Conservation (phyloP, 2,113 vertebrate genomes). For the Falcunculus frontatus region DNA sequence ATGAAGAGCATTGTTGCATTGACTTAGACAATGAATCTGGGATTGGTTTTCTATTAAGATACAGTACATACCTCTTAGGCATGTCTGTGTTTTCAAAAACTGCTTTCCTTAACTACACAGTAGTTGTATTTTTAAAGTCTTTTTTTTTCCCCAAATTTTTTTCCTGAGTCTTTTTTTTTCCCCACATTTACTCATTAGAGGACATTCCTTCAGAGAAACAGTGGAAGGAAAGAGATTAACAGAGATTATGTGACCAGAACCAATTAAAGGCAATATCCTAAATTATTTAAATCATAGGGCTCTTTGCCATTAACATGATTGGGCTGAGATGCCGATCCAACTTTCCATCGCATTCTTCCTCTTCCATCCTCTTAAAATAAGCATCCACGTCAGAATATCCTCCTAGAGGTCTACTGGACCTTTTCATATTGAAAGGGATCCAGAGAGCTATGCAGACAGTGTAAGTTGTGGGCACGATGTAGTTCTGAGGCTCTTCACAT, state of each 20-base stretch:
- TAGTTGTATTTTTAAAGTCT: neutral
- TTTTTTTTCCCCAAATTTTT: neutral
- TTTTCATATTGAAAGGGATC: neutral
- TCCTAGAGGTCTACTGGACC: neutral
- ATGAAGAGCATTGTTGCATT: neutral
- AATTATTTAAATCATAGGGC: slow-evolving; percentile 3
- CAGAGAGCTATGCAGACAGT: neutral
- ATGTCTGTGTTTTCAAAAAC: neutral
- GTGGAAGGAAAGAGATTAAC: neutral
- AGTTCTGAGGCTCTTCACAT: neutral
- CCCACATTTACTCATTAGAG: slow-evolving; percentile 4
- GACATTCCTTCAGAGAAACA: neutral
- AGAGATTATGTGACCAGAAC: neutral
- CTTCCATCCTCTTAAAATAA: neutral
- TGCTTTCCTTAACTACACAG: neutral
- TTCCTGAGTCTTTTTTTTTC: neutral
- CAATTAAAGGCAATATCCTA: slow-evolving; percentile 7
- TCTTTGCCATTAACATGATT: neutral
- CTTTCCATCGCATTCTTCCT: neutral
- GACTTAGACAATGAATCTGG: neutral
- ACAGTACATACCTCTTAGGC: neutral
- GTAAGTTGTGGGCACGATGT: fast-evolving
- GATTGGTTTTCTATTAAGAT: neutral
- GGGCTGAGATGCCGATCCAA: neutral
- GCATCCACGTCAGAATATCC: neutral